These are phyloP conservation scores for Anastrepha ludens DNA, from an alignment of 1,140 invertebrate species.

Conservation along the genomic window DNA sequence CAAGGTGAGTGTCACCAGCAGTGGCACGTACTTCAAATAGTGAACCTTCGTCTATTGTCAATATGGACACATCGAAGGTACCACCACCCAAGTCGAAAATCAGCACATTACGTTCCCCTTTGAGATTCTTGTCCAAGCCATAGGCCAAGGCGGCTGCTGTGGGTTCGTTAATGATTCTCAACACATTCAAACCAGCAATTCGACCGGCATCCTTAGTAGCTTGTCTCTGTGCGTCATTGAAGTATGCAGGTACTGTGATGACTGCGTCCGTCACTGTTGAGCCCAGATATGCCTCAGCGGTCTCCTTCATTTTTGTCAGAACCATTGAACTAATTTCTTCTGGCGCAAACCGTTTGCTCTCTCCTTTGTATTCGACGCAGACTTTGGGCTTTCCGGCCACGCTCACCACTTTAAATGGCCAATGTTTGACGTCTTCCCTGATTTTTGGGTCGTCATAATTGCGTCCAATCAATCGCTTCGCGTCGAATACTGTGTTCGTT, in stretches of 20 bases:
- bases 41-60: conserved; percentile 80
- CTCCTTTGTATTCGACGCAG: conserved; percentile 83
- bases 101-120: conserved; percentile 39
- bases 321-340: conserved; percentile 89
- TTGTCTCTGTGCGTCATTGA: conserved; percentile 81
- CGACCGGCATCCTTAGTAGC: conserved; percentile 81
- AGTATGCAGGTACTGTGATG: conserved; percentile 79
- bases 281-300: conserved; percentile 86
- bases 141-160: conserved; percentile 84
- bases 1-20: conserved; percentile 79
- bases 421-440: conserved; percentile 84
- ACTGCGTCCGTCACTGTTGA: conserved; percentile 80
- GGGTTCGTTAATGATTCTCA: conserved; percentile 77
- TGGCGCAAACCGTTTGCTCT: conserved; percentile 83
- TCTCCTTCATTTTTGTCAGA: conserved; percentile 87
- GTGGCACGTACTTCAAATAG: conserved; percentile 86
- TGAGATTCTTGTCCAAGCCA: conserved; percentile 80
- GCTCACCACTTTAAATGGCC: conserved; percentile 83
- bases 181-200: conserved; percentile 82
- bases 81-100: conserved; percentile 43
- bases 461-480: conserved; percentile 81
- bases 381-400: conserved; percentile 82
- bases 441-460: conserved; percentile 83
- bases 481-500: conserved; percentile 72
- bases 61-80: conserved; percentile 24